Base-by-base conservation (phyloP, 2,888 invertebrate species). In the Dolomedes plantarius region DNA sequence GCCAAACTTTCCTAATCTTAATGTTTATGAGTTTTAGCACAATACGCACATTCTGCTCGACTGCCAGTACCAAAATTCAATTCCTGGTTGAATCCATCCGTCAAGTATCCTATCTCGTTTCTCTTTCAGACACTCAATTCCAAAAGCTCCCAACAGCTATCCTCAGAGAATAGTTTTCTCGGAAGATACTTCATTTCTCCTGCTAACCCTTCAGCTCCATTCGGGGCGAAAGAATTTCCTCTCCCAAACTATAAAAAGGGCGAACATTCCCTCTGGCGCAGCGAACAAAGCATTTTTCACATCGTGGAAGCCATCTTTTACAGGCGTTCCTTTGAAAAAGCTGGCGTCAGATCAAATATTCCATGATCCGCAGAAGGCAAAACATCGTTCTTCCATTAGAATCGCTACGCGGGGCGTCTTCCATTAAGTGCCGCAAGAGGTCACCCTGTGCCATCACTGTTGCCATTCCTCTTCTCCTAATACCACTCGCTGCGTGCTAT, bases 311-410 rank as follows among this genome's bases (percentile, higher is more conserved):
- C 82, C 82, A 75, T 83, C 76, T 82, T 41, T 41, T 31, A 32
- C 27, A 65, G 67, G 9, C n/a, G 41, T 28, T 69, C 76, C 46
- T 67, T 77, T 85, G 72, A 85, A 85, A 67, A 77, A 77, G 77
- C 56, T 46, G 71, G 71, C 65, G 56, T 71, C 76, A 76, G 82
- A 85, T 85, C 83, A 85, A 85, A 85, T 85, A 85, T 85, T 77
- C 83, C 41, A 72, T 78, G 83, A 85, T 85, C 83, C 83, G 83
- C 77, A 77, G 72, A 85, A 85, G 83, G 76, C 83, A 50, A 65
- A 68, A 85, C 83, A 85, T 50, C 77, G 68, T 85, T 85, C 83
- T 85, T 85, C 83, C 83, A 85, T 85, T 85, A 85, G 83, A 85
- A 85, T 77, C 77, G 46, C 76, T 36, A 71, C 75, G 76, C 46